Evolutionary conservation across 2,888 invertebrate genomes (phyloP).

Genomic region (Cephus rjabovi): DNA sequence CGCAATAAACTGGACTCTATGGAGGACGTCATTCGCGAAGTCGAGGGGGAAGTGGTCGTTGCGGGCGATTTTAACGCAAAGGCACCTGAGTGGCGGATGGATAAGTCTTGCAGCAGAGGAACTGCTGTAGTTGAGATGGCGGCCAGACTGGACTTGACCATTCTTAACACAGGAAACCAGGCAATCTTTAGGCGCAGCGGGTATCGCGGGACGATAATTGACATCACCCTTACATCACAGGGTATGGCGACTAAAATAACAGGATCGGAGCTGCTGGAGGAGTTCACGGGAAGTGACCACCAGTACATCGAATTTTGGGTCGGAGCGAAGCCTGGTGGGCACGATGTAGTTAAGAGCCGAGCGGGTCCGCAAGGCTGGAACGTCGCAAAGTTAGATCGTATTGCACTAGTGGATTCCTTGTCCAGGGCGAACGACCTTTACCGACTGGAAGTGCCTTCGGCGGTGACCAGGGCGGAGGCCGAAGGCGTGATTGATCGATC

Average conservation of each 20-base stretch:
- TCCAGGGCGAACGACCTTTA: no score
- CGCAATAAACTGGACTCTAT: no score
- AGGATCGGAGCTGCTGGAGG: constrained; percentile 23
- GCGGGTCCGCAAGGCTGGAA: not conserved
- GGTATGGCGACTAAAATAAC: not conserved
- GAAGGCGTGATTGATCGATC: no score
- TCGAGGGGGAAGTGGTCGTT: constrained; percentile 19
- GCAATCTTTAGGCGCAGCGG: constrained; percentile 25
- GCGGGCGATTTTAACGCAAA: constrained; percentile 33
- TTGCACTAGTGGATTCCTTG: constrained; percentile 18
- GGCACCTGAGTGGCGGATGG: constrained; percentile 35
- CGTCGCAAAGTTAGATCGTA: not conserved
- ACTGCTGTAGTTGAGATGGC: constrained; percentile 33
- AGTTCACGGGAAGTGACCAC: constrained; percentile 33
- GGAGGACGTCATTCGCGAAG: no score
- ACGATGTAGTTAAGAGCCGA: not conserved
- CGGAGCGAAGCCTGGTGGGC: not conserved
- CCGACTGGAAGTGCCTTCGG: no score
- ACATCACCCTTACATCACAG: constrained; percentile 22
- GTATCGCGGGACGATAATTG: constrained; percentile 20
- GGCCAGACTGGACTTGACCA: constrained; percentile 27
- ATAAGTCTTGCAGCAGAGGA: constrained; percentile 27
- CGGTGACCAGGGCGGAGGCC: no score
- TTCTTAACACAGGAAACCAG: constrained; percentile 27
- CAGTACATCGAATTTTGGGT: constrained; percentile 24